Evolutionary conservation across 2,797 vertebrate genomes (phyloP).

Genomic region (Lacerta bilineata): DNA sequence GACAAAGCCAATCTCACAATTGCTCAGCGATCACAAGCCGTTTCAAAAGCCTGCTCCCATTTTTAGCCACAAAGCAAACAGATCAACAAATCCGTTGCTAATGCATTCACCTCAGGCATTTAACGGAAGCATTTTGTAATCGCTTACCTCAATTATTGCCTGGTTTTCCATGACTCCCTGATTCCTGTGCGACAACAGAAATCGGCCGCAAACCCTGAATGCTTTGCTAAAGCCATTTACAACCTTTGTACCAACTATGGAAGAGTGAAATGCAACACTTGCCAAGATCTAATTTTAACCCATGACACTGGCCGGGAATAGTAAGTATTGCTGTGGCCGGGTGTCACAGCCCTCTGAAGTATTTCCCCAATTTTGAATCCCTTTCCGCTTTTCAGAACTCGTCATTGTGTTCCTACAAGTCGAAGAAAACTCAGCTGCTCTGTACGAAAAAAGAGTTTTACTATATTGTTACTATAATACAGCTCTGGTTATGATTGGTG

Average conservation of each 20-base stretch:
- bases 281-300: conserved; percentile 80
- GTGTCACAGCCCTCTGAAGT: conserved; percentile 37
- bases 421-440: conserved; percentile 7
- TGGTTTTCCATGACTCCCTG: conserved; percentile 35
- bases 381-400: conserved; percentile 20
- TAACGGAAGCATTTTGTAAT: conserved; percentile 39
- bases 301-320: conserved; percentile 74
- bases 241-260: conserved; percentile 51
- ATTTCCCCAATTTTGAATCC: conserved; percentile 28
- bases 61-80: neutral
- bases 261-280: conserved; percentile 61
- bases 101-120: neutral
- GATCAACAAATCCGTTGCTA: conserved; percentile 21
- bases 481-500: neutral
- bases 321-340: conserved; percentile 74
- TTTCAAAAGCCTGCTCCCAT: conserved; percentile 38
- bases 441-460: conserved; percentile 20
- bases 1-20: neutral
- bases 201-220: conserved; percentile 26
- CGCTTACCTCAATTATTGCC: conserved; percentile 66
- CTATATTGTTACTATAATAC: neutral
- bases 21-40: neutral
- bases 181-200: conserved; percentile 44
- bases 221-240: conserved; percentile 56
- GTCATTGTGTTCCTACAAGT: neutral